Base-by-base conservation (phyloP, 2,113 vertebrate genomes). In the Todiramphus chloris region DNA sequence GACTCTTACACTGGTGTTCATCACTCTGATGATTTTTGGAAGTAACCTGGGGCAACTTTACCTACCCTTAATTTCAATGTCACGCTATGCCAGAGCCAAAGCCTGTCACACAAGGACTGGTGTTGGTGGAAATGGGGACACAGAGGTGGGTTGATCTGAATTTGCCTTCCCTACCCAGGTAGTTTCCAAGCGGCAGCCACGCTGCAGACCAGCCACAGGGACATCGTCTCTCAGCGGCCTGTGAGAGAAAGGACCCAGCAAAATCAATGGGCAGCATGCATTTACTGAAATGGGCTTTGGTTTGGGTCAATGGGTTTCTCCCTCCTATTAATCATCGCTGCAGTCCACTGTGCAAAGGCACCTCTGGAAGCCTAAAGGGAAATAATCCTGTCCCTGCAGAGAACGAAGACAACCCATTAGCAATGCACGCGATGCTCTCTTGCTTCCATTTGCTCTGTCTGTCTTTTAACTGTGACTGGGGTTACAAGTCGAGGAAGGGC, bases 281-380 rank as follows among this genome's bases (percentile, higher is more conserved):
- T 77, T 96, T 95, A 70, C 94, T 77, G 82, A 88, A 93, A 95
- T 83, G 90, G 82, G 55, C 93, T 97, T 94, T 63, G 59, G 50
- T 80, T 77, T 94, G 88, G 90, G 90, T 94, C 93, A 91, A 48
- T 53, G 85, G 63, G 64, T 81, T 96, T 83, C 88, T 91, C 94
- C 95, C 69, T 96, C 60, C 87, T 91, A 23, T 97, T 96, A 96
- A 93, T 98, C 94, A 96, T 30, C 3, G 1, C 70, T 73, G 56
- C 24, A 44, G 48, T 37, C 50, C 33, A 24, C 87, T 4, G 31
- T 70, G 59, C 83, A 95, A 89, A 93, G 87, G 87, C 83, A 90
- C 73, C 7, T 50, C 87, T 93, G 84, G 81, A 50, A 72, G 58
- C 33, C 72, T 33, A 81, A 88, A 87, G 60, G 48, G 69, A 89